Percentiles rank a stretch among this genome's conserved stretches.
phyloP scores from a whole-genome alignment of 2,888 invertebrate genomes.

The Ferdinandea cuprea region DNA sequence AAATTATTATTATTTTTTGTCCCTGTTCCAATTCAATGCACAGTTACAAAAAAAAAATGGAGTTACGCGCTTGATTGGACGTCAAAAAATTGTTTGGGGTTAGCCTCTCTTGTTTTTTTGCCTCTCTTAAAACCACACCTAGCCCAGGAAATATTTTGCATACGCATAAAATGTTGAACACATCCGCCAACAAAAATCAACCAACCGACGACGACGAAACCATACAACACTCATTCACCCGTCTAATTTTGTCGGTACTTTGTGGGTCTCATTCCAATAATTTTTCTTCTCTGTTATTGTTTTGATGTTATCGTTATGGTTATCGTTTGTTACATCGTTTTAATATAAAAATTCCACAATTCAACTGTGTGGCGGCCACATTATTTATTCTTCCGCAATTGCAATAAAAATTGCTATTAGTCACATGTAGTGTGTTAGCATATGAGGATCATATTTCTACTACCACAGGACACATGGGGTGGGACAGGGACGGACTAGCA shows the following conservation, averaged over 20 bases:
- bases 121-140: constrained; percentile 37
- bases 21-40: not conserved
- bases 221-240: constrained; percentile 54
- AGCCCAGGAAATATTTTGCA: constrained; percentile 64
- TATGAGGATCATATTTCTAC: constrained; percentile 63
- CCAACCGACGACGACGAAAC: constrained; percentile 51
- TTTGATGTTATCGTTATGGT: constrained; percentile 69
- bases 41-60: constrained; percentile 21
- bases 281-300: constrained; percentile 47
- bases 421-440: constrained; percentile 64
- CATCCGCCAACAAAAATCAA: constrained; percentile 68
- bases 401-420: constrained; percentile 74
- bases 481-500: not conserved
- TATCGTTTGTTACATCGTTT: constrained; percentile 71
- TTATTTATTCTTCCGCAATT: constrained; percentile 72
- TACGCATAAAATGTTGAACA: constrained; percentile 52
- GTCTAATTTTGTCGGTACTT: constrained; percentile 52
- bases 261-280: constrained; percentile 2
- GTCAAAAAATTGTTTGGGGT: constrained; percentile 50
- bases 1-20: constrained; percentile 13
- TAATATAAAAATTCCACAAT: constrained; percentile 74
- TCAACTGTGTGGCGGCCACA: constrained; percentile 54
- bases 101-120: constrained; percentile 21
- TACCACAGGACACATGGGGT: constrained; percentile 4
- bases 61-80: constrained; percentile 60